These are phyloP conservation scores for Caenorhabditis sp. DNA, from an alignment of 2,888 invertebrate genomes.

Conservation along the genomic window DNA sequence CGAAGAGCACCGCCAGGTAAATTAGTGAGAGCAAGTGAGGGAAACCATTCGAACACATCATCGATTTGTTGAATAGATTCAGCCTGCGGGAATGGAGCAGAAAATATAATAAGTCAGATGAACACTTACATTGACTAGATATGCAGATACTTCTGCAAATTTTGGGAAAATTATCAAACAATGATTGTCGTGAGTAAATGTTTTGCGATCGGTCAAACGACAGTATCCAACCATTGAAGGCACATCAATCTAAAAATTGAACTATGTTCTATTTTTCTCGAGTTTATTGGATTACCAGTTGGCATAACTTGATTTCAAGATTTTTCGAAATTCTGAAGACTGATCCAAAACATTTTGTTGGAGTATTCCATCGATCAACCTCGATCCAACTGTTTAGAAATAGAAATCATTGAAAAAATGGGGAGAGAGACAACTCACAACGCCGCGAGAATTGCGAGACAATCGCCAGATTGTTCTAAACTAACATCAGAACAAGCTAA, in stretches of 20 bases:
- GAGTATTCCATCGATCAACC: constrained; percentile 17
- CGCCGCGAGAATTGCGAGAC: constrained; percentile 29
- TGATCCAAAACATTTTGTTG: constrained; percentile 33
- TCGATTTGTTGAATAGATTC: constrained; percentile 18
- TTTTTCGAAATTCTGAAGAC: constrained; percentile 26
- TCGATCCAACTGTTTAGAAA: constrained; percentile 42
- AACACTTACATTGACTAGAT: constrained; percentile 18
- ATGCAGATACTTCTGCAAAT: constrained; percentile 26
- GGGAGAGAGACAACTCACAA: not conserved
- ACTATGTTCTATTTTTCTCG: not conserved
- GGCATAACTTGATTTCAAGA: constrained; percentile 15
- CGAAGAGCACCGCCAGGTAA: constrained; percentile 30
- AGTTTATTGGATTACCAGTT: constrained; percentile 10
- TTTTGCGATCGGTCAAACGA: constrained; percentile 28
- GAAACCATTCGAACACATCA: constrained; percentile 41
- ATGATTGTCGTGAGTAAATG: constrained; percentile 26
- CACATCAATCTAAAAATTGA: constrained; percentile 9
- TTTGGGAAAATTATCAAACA: constrained; percentile 33
- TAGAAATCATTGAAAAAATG: constrained; percentile 1
- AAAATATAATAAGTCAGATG: not conserved
- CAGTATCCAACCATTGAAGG: constrained; percentile 36
- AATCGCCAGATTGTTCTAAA: constrained; percentile 23
- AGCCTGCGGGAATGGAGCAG: not conserved
- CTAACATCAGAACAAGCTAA: constrained; percentile 22
- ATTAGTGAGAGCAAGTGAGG: constrained; percentile 31